Percentiles rank a stretch among this genome's conserved stretches.
Evolutionary conservation across 2,797 vertebrate genomes (phyloP).

Genomic region (Jordanella pulchra): DNA sequence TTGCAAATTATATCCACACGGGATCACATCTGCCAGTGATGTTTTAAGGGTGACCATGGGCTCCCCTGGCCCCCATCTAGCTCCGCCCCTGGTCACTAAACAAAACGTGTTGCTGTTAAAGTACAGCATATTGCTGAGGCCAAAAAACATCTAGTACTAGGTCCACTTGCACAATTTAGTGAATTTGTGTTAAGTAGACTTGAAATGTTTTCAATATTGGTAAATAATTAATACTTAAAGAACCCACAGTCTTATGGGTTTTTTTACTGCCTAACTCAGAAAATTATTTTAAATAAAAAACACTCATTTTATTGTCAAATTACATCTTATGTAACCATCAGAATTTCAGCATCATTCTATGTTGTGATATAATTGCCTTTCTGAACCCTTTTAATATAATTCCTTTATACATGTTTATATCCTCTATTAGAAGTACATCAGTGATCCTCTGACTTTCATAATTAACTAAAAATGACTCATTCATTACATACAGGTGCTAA

Average conservation of each 20-base stretch:
- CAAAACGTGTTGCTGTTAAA: not conserved
- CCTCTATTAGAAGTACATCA: not conserved
- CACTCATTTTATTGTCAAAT: not conserved
- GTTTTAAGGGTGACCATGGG: too few species aligned
- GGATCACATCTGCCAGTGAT: too few species aligned
- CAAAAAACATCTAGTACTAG: too few species aligned
- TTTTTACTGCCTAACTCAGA: not conserved
- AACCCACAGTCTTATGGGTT: not conserved
- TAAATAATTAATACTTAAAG: not conserved
- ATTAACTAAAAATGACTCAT: not conserved
- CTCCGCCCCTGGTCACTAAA: too few species aligned
- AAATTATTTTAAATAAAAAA: not conserved
- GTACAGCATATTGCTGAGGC: not conserved
- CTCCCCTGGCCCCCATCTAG: too few species aligned
- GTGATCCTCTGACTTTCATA: not conserved
- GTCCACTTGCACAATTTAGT: too few species aligned
- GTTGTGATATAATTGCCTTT: not conserved
- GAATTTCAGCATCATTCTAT: not conserved
- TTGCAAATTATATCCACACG: too few species aligned
- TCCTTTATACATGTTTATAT: not conserved
- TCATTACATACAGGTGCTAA: constrained; percentile 23
- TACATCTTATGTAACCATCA: not conserved
- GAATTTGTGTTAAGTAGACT: too few species aligned
- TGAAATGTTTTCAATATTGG: not conserved
- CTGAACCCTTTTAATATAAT: too few species aligned